Conservation (phyloP, 2,888 invertebrate species). For the Nemotelus pantherinus region DNA sequence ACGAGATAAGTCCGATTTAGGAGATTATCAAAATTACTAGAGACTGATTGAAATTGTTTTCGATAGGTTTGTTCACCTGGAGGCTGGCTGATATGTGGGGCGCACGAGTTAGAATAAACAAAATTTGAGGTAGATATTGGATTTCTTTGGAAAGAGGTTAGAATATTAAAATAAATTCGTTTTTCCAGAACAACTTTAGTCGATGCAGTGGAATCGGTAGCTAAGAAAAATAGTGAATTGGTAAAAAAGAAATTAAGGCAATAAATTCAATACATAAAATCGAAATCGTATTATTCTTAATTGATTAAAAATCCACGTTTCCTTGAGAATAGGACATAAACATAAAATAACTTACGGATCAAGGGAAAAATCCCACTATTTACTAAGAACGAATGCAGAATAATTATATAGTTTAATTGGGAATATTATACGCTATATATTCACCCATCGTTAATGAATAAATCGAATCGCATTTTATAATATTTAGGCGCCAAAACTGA, state of each 20-base stretch:
- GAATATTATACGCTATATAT: too few relatives aligned
- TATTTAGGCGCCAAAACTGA: too few relatives aligned
- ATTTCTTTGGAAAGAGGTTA: background rate
- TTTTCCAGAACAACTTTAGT: constrained; percentile 75
- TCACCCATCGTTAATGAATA: too few relatives aligned
- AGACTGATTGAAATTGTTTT: constrained; percentile 3
- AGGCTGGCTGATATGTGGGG: constrained; percentile 88
- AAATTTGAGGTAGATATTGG: constrained; percentile 74
- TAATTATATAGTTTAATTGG: too few relatives aligned
- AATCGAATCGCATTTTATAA: too few relatives aligned
- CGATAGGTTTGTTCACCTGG: constrained; percentile 83
- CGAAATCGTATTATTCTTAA: background rate
- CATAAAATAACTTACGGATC: too few relatives aligned
- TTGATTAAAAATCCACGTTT: background rate
- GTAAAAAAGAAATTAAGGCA: constrained; percentile 59
- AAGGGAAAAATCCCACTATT: too few relatives aligned
- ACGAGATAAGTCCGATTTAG: constrained; percentile 66
- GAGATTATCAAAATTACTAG: background rate
- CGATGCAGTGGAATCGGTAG: constrained; percentile 80
- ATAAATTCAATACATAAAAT: background rate
- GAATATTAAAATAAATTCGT: background rate
- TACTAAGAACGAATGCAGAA: too few relatives aligned
- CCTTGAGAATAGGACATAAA: too few relatives aligned
- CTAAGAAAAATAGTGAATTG: constrained; percentile 68
- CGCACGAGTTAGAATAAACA: constrained; percentile 82